Evolutionary conservation across 2,113 vertebrate species (phyloP).

Genomic region (Fulmarus glacialis): DNA sequence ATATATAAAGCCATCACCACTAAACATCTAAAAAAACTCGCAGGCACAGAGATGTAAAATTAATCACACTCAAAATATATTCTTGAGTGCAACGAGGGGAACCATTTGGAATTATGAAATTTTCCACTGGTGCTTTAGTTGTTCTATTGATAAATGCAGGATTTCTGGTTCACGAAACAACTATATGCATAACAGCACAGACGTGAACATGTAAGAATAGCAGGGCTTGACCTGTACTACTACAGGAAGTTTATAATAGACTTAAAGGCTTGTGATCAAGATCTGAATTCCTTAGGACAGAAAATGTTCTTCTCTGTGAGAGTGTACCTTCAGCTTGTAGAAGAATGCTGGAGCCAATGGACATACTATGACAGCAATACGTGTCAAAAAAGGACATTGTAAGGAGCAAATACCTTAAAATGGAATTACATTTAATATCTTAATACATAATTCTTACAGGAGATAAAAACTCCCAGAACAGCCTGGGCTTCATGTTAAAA

Average conservation of each 20-base stretch:
- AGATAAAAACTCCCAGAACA: background rate
- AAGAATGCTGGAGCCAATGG: background rate
- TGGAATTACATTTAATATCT: background rate
- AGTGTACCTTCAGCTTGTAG: background rate
- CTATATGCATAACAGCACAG: background rate
- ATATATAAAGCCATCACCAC: background rate
- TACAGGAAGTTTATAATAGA: background rate
- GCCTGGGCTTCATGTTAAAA: background rate
- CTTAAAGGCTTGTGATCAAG: background rate
- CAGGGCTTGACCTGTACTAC: background rate
- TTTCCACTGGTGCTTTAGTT: background rate
- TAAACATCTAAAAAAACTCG: background rate
- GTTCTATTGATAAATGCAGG: background rate
- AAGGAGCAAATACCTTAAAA: background rate
- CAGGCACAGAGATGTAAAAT: background rate
- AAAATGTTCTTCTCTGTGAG: fast-evolving
- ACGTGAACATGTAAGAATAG: fast-evolving
- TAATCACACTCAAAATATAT: background rate
- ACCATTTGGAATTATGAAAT: background rate
- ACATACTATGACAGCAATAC: background rate
- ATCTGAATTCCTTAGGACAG: background rate
- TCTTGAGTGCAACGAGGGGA: background rate
- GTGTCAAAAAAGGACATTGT: background rate
- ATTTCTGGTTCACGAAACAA: background rate
- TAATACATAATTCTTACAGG: background rate